Base-by-base conservation (phyloP, 2,888 invertebrate genomes). In the Ichneumon xanthorius region DNA sequence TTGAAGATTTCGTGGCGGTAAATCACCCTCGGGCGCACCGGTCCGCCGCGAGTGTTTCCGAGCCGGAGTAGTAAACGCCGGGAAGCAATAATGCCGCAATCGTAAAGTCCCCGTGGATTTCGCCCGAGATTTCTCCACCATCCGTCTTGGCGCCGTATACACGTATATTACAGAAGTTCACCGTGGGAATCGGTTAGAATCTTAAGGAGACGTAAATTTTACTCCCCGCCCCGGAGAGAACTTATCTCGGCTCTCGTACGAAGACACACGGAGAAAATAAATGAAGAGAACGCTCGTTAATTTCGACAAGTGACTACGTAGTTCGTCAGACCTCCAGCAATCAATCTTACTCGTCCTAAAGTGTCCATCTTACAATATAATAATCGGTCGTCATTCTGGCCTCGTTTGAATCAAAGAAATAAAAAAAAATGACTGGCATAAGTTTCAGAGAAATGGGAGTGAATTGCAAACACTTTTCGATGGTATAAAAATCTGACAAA, bases 1-100 rank as follows among this genome's bases (percentile, higher is more conserved):
- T 88, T 71, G 88, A 84, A 85, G 45, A 45, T 45, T 85, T 88
- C 87, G 81, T 79, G 87, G 85, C 82, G 75, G 80, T 89, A 90
- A 90, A 90, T 90, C 86, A 76, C 67, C 71, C 68, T n/a, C 61
- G 72, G 58, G 65, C 65, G 53, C 30, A 63, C 22, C 0, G n/a
- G 33, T 30, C 53, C 72, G 58, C 55, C 40, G 55, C 72, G 45
- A 48, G 55, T 63, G 76, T 68, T 63, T 82, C 67, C n/a, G 78
- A 77, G 79, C 72, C 40, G 33, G 40, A 71, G 75, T 61, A 33
- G 19, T n/a, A 26, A 48, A 71, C 19, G 70, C 53, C 19, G 37
- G 48, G 50, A 22, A 55, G 40, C 14, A 68, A 58, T 65, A 86
- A 82, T 75, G 78, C 72, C 72, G 63, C 73, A 76, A 86, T 87